Conservation (phyloP, 2,113 vertebrate genomes). For the Catagonus wagneri region DNA sequence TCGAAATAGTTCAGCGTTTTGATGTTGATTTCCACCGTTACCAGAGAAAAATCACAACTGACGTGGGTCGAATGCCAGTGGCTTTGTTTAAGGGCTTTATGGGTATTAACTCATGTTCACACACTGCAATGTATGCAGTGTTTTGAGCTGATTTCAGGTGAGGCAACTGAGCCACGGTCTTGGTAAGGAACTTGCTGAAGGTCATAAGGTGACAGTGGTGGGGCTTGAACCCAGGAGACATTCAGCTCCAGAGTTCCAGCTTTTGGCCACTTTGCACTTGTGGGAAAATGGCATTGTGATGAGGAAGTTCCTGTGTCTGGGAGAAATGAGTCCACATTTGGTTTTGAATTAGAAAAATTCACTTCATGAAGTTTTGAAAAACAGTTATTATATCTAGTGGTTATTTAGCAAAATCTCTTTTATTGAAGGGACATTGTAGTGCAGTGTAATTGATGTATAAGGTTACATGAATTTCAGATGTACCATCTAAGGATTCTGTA, state of each 20-base stretch:
- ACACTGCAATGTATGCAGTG: not conserved
- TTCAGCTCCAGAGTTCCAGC: not conserved
- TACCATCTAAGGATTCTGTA: not conserved
- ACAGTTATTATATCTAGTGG: not conserved
- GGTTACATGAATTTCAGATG: not conserved
- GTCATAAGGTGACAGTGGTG: not conserved
- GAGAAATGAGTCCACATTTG: not conserved
- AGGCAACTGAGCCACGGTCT: not conserved
- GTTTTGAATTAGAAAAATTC: conserved; percentile 8
- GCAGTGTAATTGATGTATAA: not conserved
- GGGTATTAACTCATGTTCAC: not conserved
- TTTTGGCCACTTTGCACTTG: not conserved
- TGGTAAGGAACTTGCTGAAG: not conserved
- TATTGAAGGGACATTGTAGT: not conserved
- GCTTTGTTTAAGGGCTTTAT: not conserved
- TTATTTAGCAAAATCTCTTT: not conserved
- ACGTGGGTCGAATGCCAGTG: not conserved
- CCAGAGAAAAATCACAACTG: not conserved
- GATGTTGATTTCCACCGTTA: not conserved
- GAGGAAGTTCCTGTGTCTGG: not conserved
- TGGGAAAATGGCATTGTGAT: not conserved
- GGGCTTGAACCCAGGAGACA: not conserved
- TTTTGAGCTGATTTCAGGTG: not conserved
- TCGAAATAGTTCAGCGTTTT: no score
- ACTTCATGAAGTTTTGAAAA: not conserved